A percentile compares a stretch with the other conserved stretches of the same genome.
Evolutionary conservation across 1,140 invertebrate species (phyloP).

Genomic region (Linepithema humile): DNA sequence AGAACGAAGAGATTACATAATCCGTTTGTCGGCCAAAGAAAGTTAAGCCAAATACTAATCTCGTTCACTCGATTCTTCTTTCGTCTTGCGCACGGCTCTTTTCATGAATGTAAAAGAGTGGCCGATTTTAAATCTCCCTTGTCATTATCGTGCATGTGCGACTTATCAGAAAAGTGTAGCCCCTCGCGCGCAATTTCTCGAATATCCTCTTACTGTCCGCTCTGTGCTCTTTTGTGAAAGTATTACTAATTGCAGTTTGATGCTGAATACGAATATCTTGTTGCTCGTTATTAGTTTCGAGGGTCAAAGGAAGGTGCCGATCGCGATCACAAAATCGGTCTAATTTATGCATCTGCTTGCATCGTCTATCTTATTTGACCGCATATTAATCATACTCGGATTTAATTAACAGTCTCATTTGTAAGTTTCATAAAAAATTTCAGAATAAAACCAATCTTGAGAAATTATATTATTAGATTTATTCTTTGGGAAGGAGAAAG

Average conservation of each 20-base stretch:
- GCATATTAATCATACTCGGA: background rate
- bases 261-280: conserved; percentile 95
- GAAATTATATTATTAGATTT: conserved; percentile 1
- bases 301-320: conserved; percentile 97
- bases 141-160: conserved; percentile 93
- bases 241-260: conserved; percentile 97
- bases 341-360: conserved; percentile 87
- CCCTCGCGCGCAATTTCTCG: conserved; percentile 89
- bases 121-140: conserved; percentile 86
- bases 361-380: conserved; percentile 9
- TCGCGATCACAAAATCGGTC: conserved; percentile 96
- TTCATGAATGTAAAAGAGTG: conserved; percentile 88
- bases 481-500: background rate
- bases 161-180: conserved; percentile 86
- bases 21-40: background rate
- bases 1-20: conserved; percentile 2
- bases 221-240: conserved; percentile 90
- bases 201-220: conserved; percentile 87
- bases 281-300: conserved; percentile 91
- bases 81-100: conserved; percentile 83
- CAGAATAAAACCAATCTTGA: background rate
- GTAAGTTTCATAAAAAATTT: background rate
- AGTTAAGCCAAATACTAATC: conserved; percentile 9
- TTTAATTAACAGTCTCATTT: conserved; percentile 13
- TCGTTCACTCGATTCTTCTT: conserved; percentile 61